Evolutionary conservation across 2,797 vertebrate species (phyloP).

Genomic region (Lerista edwardsae): DNA sequence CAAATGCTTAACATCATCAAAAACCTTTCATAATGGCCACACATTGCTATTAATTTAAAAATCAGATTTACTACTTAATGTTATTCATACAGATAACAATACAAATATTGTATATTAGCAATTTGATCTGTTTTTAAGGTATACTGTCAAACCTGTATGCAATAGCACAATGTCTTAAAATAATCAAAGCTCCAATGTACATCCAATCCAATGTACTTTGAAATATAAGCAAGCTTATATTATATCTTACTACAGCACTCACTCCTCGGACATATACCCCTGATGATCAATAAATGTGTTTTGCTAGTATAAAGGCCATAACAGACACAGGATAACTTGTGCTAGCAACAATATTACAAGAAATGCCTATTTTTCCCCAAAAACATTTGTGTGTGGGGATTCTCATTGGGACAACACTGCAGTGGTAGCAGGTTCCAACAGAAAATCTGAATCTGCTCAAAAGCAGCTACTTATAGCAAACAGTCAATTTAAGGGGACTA

Average conservation of each 20-base stretch:
- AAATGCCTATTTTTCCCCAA: too few species aligned
- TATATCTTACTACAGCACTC: not conserved
- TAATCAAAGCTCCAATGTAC: not conserved
- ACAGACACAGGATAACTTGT: too few species aligned
- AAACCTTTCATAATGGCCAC: not conserved
- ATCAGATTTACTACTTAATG: not conserved
- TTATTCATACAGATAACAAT: not conserved
- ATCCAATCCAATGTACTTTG: not conserved
- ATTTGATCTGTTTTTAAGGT: not conserved
- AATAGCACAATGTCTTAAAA: not conserved
- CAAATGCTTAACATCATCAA: not conserved
- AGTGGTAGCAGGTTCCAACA: too few species aligned
- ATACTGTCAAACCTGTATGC: not conserved
- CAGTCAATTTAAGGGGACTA: too few species aligned
- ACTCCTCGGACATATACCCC: not conserved
- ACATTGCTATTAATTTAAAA: not conserved
- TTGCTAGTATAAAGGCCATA: not conserved
- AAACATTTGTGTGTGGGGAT: too few species aligned
- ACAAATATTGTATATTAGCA: conserved; percentile 1
- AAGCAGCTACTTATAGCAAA: too few species aligned
- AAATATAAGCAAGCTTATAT: conserved; percentile 14
- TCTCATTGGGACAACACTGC: too few species aligned
- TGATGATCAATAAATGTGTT: not conserved
- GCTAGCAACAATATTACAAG: too few species aligned
- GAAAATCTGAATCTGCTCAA: too few species aligned